phyloP scores from a whole-genome alignment of 2,113 vertebrate species.

The Notarius lentiginosus region DNA sequence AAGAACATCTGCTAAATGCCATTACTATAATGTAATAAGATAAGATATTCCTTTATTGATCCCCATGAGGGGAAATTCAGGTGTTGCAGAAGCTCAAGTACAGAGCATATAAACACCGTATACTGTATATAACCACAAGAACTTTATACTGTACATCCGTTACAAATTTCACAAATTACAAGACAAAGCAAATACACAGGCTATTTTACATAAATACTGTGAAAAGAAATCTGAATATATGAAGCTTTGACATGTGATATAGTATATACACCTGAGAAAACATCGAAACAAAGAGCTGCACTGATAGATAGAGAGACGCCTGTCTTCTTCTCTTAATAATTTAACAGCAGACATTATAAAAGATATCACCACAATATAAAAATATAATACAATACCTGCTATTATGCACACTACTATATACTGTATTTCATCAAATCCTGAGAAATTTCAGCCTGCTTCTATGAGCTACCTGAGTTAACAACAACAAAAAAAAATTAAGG shows the following conservation, averaged over 20 bases:
- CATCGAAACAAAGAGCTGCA: not conserved
- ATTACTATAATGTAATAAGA: too few relatives aligned
- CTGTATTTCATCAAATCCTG: not conserved
- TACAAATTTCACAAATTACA: not conserved
- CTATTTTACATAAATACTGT: slow-evolving; percentile 12
- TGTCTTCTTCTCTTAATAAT: not conserved
- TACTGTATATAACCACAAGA: not conserved
- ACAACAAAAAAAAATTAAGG: not conserved
- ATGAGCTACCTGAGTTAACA: not conserved
- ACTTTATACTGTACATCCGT: not conserved
- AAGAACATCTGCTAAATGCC: too few relatives aligned
- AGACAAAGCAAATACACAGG: not conserved
- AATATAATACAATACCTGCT: not conserved
- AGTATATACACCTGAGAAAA: not conserved
- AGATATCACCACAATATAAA: not conserved
- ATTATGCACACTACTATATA: not conserved
- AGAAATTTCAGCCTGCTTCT: not conserved
- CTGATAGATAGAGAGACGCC: not conserved
- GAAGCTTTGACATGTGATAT: not conserved
- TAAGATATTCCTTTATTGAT: too few relatives aligned
- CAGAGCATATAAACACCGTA: too few relatives aligned
- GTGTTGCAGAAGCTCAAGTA: too few relatives aligned
- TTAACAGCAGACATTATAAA: not conserved
- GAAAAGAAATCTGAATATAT: not conserved
- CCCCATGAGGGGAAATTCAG: too few relatives aligned